Percentiles rank a stretch among this genome's conserved stretches.
Evolutionary conservation across 2,888 invertebrate species (phyloP).

Genomic region (Netelia inedita): DNA sequence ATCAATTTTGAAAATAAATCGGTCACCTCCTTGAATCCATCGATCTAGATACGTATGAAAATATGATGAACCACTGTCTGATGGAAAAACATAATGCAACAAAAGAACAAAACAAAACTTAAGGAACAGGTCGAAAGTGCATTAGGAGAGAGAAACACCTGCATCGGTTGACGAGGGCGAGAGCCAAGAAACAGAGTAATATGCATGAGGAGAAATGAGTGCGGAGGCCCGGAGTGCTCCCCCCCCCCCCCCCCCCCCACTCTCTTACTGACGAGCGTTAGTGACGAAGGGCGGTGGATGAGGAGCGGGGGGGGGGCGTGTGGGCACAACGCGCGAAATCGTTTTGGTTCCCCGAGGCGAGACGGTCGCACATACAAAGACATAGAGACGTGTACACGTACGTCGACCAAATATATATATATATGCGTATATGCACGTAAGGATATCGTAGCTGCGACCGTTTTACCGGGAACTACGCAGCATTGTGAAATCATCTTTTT

Average conservation of each 20-base stretch:
- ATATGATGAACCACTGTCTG: too few relatives aligned
- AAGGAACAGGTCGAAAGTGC: constrained; percentile 9
- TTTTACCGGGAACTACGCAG: constrained; percentile 61
- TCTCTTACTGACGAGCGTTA: too few relatives aligned
- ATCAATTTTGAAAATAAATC: too few relatives aligned
- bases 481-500: constrained; percentile 60
- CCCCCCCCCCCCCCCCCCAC: too few relatives aligned
- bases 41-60: too few relatives aligned
- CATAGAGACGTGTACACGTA: not conserved
- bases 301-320: constrained; percentile 32
- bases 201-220: constrained; percentile 11
- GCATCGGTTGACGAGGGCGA: constrained; percentile 11
- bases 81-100: too few relatives aligned
- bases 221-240: constrained; percentile 11
- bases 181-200: not conserved
- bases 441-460: constrained; percentile 27
- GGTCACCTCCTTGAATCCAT: too few relatives aligned
- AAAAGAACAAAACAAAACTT: not conserved
- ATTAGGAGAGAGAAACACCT: constrained; percentile 22
- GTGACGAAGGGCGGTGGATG: not conserved
- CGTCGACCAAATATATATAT: not conserved
- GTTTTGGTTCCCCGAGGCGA: constrained; percentile 59
- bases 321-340: constrained; percentile 61
- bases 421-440: constrained; percentile 19
- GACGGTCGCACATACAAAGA: constrained; percentile 1